Conservation (phyloP, 1,140 invertebrate genomes). For the Drosophila nigrodunni region DNA sequence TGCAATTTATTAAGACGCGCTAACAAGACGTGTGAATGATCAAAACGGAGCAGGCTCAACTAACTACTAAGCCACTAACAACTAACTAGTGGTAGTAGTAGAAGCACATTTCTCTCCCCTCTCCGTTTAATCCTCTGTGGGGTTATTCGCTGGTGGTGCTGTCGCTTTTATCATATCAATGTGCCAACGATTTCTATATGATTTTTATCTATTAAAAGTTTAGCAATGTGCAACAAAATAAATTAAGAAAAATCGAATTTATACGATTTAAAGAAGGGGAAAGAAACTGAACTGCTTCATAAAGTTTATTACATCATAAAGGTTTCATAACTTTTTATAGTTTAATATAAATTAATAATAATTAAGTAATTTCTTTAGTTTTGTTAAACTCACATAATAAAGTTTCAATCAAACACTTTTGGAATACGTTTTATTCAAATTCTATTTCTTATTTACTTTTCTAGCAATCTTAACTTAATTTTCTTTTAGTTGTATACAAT, state of each 20-base stretch:
- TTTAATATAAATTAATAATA: no score
- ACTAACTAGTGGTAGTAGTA: no score
- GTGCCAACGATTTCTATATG: background rate
- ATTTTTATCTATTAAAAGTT: background rate
- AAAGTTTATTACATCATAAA: no score
- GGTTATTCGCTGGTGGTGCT: constrained; percentile 56
- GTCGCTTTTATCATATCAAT: constrained; percentile 19
- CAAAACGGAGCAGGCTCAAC: constrained; percentile 65
- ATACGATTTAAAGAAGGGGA: no score
- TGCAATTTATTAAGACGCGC: constrained; percentile 84
- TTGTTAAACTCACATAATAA: no score
- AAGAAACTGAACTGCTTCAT: no score
- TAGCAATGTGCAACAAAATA: no score
- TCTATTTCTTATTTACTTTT: background rate
- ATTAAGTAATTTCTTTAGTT: no score
- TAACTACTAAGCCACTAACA: no score
- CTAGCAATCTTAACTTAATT: background rate
- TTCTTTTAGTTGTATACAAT: constrained; percentile 4
- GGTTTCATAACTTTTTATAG: no score
- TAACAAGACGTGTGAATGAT: constrained; percentile 84
- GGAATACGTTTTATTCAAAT: background rate
- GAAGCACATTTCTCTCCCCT: background rate
- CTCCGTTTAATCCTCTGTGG: constrained; percentile 2
- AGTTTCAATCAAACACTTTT: background rate
- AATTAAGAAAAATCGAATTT: no score